A percentile compares a stretch with the other conserved stretches of the same genome.
These are phyloP conservation scores for Chamaetylas fuelleborni DNA, from an alignment of 2,113 vertebrate species.

Conservation along the genomic window DNA sequence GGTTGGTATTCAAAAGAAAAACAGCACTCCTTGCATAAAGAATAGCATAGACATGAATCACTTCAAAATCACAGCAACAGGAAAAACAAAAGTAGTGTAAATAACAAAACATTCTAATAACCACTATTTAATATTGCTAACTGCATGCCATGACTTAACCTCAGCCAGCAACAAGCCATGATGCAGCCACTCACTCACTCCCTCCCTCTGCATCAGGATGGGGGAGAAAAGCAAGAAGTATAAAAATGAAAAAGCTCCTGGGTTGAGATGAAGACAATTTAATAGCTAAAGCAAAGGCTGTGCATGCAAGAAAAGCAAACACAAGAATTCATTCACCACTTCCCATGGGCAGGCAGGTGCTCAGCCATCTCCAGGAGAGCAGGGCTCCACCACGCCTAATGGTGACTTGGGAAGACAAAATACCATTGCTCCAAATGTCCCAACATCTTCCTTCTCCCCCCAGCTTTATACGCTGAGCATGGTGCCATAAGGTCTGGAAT, in stretches of 20 bases:
- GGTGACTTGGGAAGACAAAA: not conserved
- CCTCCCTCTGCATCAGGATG: not conserved
- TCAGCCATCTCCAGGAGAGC: not conserved
- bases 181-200: not conserved
- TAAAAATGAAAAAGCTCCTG: not conserved
- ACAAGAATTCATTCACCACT: not conserved
- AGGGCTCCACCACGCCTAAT: rapidly evolving
- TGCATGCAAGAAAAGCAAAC: not conserved
- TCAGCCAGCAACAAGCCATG: not conserved
- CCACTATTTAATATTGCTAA: not conserved
- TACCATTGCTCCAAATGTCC: rapidly evolving
- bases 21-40: not conserved
- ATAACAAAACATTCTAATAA: not conserved
- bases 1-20: not conserved
- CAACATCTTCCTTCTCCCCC: not conserved
- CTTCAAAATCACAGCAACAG: not conserved
- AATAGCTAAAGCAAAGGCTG: not conserved
- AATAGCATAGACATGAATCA: not conserved
- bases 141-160: not conserved
- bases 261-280: not conserved
- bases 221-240: not conserved
- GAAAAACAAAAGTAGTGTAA: not conserved
- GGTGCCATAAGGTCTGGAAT: not conserved
- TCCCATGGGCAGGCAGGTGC: not conserved
- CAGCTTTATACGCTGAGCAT: not conserved